A percentile compares a stretch with the other conserved stretches of the same genome.
phyloP scores from a whole-genome alignment of 1,140 invertebrate genomes.

The Ptiloglossa arizonensis region DNA sequence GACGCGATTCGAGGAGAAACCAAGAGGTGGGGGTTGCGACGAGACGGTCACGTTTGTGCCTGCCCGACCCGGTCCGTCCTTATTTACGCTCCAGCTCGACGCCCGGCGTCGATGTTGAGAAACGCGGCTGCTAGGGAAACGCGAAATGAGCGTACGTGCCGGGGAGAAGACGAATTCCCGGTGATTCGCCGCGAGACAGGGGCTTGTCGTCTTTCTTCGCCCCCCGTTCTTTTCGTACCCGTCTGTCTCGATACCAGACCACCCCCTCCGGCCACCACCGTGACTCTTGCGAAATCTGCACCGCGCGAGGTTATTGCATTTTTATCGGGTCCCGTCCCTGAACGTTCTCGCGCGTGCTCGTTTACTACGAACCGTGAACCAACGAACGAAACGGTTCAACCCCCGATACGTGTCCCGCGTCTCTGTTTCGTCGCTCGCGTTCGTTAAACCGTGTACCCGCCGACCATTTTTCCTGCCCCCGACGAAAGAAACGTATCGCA shows the following conservation, averaged over 20 bases:
- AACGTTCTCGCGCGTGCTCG: not conserved
- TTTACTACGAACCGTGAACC: too few species aligned
- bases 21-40: not conserved
- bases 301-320: constrained; percentile 1
- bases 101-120: constrained; percentile 12
- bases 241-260: too few species aligned
- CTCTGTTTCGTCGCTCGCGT: not conserved
- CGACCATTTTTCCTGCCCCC: too few species aligned
- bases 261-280: not conserved
- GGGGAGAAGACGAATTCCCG: constrained; percentile 5
- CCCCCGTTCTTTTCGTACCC: not conserved
- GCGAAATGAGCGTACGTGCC: constrained; percentile 17
- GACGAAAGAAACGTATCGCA: too few species aligned
- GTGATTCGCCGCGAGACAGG: not conserved
- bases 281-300: not conserved
- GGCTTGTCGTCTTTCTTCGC: too few species aligned
- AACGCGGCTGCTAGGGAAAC: not conserved
- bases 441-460: not conserved
- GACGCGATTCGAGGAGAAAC: not conserved
- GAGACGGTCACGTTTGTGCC: not conserved
- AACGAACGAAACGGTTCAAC: too few species aligned
- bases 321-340: not conserved
- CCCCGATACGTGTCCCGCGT: not conserved
- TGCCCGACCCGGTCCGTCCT: not conserved
- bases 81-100: constrained; percentile 13